Evolutionary conservation across 2,113 vertebrate genomes (phyloP).

Genomic region (Leptobrachium leishanense): DNA sequence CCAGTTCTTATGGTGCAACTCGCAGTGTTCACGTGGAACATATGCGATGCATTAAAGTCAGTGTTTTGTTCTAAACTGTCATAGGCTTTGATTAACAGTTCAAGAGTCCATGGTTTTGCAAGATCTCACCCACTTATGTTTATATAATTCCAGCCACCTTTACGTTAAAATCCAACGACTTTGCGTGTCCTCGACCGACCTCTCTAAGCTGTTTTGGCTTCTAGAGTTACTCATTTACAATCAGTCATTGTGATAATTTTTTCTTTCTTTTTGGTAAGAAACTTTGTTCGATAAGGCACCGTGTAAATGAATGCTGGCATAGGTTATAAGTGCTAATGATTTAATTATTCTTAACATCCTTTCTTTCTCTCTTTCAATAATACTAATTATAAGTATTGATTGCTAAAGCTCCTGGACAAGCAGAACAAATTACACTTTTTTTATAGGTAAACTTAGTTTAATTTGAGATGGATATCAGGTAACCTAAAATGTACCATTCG

Average conservation of each 20-base stretch:
- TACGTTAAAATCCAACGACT: not conserved
- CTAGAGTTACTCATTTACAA: not conserved
- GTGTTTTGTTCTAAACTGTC: slow-evolving; percentile 1
- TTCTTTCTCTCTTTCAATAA: no score
- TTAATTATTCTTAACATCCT: not conserved
- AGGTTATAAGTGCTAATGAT: not conserved
- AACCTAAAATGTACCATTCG: no score
- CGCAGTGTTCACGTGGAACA: slow-evolving; percentile 18
- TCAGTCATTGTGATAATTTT: slow-evolving; percentile 6
- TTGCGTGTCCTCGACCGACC: slow-evolving; percentile 21
- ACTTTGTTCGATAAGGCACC: not conserved
- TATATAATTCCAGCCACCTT: not conserved
- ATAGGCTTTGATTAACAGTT: slow-evolving; percentile 22
- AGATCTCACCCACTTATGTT: slow-evolving; percentile 8
- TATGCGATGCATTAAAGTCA: slow-evolving; percentile 12
- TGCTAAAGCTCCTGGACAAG: no score
- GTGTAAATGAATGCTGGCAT: not conserved
- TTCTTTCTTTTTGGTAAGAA: not conserved
- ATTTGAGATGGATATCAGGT: no score
- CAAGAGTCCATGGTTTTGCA: slow-evolving; percentile 8
- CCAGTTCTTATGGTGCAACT: slow-evolving; percentile 21
- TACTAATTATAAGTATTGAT: no score
- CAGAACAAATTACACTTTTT: no score
- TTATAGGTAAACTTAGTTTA: no score
- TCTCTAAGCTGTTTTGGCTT: slow-evolving; percentile 12